Base-by-base conservation (phyloP, 2,888 invertebrate species). In the Mesoligia furuncula region DNA sequence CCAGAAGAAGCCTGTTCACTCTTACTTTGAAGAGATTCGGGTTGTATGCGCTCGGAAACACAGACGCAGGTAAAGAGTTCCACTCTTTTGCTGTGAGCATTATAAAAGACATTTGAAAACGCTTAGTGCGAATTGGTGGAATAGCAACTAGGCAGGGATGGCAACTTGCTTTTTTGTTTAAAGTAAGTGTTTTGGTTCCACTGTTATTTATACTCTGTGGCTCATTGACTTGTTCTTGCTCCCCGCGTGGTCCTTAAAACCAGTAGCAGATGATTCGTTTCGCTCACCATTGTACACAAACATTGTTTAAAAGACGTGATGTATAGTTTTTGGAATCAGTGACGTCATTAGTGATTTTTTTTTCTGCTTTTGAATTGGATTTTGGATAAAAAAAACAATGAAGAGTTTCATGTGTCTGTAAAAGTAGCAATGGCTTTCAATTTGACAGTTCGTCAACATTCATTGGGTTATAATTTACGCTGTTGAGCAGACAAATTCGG, bases 251-350 rank as follows among this genome's bases (percentile, higher is more conserved):
- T n/a, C 57, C 67, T 45, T 6, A 45, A 13, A 45, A 54, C 71
- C 88, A 73, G 88, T 85, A 85, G 88, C 86, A 51, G 48, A 68
- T 77, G 65, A 87, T 86, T 86, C 57, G 85, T 77, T 68, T 72
- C 86, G 79, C 73, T 57, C 0, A n/a, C 69, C 59, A 59, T 79
- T 84, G 31, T 75, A 70, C 13, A 51, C 57, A 67, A 67, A 71
- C 61, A 62, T 64, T 62, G 66, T 45, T 62, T 83, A 36, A 67
- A 31, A 59, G 36, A 36, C 27, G 3, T 51, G 39, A 51, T 62
- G 15, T 7, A 61, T 24, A 27, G 51, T 4, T 62, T 36, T 42
- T 7, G 36, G 39, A 17, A 48, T 31, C 3, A 51, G n/a, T 80
- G 79, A 64, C 57, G 66, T 75, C 75, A 80, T 48, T 1, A 36